phyloP scores from a whole-genome alignment of 2,113 vertebrate species.

The Sylvietta virens region DNA sequence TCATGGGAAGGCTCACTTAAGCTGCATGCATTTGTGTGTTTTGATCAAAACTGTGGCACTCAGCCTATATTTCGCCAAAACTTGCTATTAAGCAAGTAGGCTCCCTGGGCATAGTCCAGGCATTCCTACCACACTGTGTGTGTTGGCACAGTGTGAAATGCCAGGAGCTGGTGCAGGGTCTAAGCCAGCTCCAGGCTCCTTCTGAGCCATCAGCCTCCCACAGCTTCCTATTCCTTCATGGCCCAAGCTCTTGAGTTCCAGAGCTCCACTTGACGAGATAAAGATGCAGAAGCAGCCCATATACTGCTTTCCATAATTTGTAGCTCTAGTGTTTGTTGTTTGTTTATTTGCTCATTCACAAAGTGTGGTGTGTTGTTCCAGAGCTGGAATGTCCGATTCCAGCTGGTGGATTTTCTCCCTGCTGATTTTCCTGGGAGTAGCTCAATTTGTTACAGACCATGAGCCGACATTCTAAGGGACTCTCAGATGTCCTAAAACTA shows the following conservation, averaged over 20 bases:
- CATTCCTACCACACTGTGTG: not conserved
- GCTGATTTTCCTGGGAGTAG: not conserved
- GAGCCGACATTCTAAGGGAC: not conserved
- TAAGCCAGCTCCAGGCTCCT: not conserved
- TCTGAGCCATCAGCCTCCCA: not conserved
- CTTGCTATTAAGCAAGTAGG: not conserved
- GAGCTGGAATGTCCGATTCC: not conserved
- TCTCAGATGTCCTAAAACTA: not conserved
- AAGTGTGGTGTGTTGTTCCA: not conserved
- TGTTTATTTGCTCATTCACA: not conserved
- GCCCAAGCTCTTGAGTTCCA: not conserved
- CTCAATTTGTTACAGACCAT: not conserved
- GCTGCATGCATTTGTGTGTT: not conserved
- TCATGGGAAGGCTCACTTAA: not conserved
- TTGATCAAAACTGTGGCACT: not conserved
- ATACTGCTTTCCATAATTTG: not conserved
- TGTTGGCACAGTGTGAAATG: not conserved
- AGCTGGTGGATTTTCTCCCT: not conserved
- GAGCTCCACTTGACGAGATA: not conserved
- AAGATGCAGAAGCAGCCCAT: not conserved
- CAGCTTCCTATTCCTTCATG: not conserved
- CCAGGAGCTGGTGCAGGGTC: not conserved
- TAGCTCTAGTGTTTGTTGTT: not conserved
- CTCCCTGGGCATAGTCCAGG: not conserved
- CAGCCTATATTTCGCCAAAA: not conserved